phyloP scores from a whole-genome alignment of 2,888 invertebrate species.

The Dioctria rufipes region DNA sequence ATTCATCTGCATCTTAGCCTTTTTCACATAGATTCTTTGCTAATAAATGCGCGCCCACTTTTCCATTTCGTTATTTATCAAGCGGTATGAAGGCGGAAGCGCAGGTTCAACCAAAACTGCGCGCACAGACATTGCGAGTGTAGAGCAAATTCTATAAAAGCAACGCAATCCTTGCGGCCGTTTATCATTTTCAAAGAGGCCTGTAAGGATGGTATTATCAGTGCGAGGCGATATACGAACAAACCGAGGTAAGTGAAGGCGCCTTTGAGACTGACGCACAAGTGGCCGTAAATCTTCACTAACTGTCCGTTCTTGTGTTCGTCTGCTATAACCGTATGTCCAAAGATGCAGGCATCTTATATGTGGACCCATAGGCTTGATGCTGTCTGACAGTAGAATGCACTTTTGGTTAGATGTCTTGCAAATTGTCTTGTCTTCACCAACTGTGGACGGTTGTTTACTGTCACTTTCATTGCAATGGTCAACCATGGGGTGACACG shows the following conservation, averaged over 20 bases:
- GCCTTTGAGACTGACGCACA: constrained; percentile 55
- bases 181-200: constrained; percentile 39
- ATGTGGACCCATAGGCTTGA: constrained; percentile 6
- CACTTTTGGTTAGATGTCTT: constrained; percentile 29
- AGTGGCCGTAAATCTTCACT: constrained; percentile 53
- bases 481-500: constrained; percentile 27
- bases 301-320: constrained; percentile 46
- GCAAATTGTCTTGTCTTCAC: constrained; percentile 43
- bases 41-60: constrained; percentile 30
- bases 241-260: constrained; percentile 51
- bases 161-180: constrained; percentile 41
- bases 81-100: constrained; percentile 32
- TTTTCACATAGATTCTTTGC: not conserved
- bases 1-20: not conserved
- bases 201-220: constrained; percentile 32
- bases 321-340: constrained; percentile 27
- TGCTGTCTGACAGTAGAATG: constrained; percentile 39
- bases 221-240: constrained; percentile 12
- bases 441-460: constrained; percentile 32
- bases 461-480: constrained; percentile 43
- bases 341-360: constrained; percentile 9
- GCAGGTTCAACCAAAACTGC: not conserved
- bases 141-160: constrained; percentile 16
- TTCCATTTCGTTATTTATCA: not conserved
- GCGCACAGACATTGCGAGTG: not conserved